Conservation (phyloP, 2,888 invertebrate species). For the Megaustenia siamemsis region DNA sequence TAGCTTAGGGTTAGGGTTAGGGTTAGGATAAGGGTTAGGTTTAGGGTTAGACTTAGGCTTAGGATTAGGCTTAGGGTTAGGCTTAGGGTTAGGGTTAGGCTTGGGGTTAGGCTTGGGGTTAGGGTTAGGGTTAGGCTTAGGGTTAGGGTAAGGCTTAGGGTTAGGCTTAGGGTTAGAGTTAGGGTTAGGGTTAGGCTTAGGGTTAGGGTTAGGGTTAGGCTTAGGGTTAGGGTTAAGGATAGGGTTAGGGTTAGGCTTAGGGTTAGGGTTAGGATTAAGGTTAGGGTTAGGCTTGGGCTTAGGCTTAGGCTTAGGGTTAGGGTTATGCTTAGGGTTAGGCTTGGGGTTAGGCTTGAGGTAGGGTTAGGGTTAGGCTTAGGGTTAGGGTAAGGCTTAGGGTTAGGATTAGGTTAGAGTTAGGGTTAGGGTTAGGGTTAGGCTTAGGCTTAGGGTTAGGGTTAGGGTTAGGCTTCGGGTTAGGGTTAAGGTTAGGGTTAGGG, state of each 20-base stretch:
- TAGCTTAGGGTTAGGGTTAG: constrained; percentile 58
- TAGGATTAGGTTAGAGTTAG: constrained; percentile 40
- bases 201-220: constrained; percentile 61
- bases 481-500: constrained; percentile 59
- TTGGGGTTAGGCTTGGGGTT: constrained; percentile 49
- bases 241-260: constrained; percentile 55
- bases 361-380: constrained; percentile 56
- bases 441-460: constrained; percentile 54
- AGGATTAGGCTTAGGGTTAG: neutral
- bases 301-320: constrained; percentile 44
- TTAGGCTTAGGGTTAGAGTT: constrained; percentile 55
- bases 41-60: constrained; percentile 53
- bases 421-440: constrained; percentile 54
- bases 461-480: constrained; percentile 54
- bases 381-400: constrained; percentile 54
- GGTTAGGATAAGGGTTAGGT: constrained; percentile 62
- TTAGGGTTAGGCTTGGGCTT: constrained; percentile 48
- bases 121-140: constrained; percentile 52
- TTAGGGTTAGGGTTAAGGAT: constrained; percentile 52
- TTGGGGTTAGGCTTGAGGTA: constrained; percentile 52
- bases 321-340: constrained; percentile 43
- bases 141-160: constrained; percentile 55
- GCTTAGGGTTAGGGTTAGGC: constrained; percentile 51
- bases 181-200: constrained; percentile 61
- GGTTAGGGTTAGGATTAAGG: constrained; percentile 47